These are phyloP conservation scores for Isichthys henryi DNA, from an alignment of 2,113 vertebrate genomes.

Conservation along the genomic window DNA sequence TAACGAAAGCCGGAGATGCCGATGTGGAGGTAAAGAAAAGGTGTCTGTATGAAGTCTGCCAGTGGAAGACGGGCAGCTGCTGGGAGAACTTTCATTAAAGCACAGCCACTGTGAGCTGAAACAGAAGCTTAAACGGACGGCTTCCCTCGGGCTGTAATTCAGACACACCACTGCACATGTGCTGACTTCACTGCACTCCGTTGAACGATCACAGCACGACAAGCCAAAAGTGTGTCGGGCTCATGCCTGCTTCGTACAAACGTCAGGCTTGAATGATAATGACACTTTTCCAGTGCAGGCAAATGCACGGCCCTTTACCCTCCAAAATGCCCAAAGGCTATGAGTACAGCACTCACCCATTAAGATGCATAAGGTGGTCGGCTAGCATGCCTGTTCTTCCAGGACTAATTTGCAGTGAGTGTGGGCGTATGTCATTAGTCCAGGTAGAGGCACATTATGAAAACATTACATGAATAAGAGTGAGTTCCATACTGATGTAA, in stretches of 20 bases:
- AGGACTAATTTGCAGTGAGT: neutral
- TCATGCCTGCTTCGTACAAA: neutral
- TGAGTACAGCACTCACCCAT: neutral
- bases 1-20: neutral
- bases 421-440: conserved; percentile 7
- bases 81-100: neutral
- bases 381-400: neutral
- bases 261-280: neutral
- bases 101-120: neutral
- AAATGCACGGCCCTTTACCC: neutral
- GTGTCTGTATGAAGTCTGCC: neutral
- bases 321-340: neutral
- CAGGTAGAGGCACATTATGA: conserved; percentile 1
- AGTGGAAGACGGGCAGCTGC: neutral
- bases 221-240: neutral
- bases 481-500: conserved; percentile 22
- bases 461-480: conserved; percentile 19
- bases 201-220: neutral
- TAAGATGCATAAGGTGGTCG: neutral
- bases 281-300: neutral
- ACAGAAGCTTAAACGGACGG: neutral
- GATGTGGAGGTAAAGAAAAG: neutral
- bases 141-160: neutral
- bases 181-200: neutral
- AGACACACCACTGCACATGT: neutral